Base-by-base conservation (phyloP, 2,888 invertebrate genomes). In the Acronicta psi region DNA sequence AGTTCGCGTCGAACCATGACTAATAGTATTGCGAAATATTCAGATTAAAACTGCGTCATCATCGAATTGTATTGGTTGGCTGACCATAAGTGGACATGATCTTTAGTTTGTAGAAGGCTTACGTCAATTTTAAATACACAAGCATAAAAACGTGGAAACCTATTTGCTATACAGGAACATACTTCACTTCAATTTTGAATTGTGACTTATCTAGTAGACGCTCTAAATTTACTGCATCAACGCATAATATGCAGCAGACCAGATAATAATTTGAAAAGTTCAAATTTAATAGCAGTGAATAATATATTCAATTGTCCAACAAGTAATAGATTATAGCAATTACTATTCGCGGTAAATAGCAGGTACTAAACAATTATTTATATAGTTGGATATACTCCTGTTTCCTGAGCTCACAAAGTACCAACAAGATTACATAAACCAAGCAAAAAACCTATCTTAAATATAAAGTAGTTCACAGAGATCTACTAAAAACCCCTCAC, bases 41-140 rank as follows among this genome's bases (percentile, higher is more conserved):
- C 67, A 63, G 62, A 69, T 59, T 66, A 59, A 29, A 40, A 23
- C 31, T 44, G 46, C 69, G 66, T 73, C 69, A 72, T 63, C 42
- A 46, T 18, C 38, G 40, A 42, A 50, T 55, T 50, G 51, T 58
- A 53, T 63, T 47, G 60, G 57, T 49, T 34, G 36, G 10, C 47
- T 58, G 37, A 41, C 73, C 49, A 58, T 69, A 76, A 56, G 38
- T 59, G 55, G 69, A 50, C 13, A 41, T 38, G 25, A 36, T 50
- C 45, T 59, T 46, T 49, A 43, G 25, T 41, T 37, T 20, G 8
- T 37, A 47, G 17, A 20, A 29, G 10, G 34, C 20, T 60, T 57
- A 54, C 70, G 71, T 64, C 59, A 69, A 41, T 51, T 51, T 55
- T 16, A 9, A 8, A 51, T 41, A 41, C 46, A 14, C 49, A 20